phyloP scores from a whole-genome alignment of 2,797 vertebrate species.

The Rhinoraja longicauda region DNA sequence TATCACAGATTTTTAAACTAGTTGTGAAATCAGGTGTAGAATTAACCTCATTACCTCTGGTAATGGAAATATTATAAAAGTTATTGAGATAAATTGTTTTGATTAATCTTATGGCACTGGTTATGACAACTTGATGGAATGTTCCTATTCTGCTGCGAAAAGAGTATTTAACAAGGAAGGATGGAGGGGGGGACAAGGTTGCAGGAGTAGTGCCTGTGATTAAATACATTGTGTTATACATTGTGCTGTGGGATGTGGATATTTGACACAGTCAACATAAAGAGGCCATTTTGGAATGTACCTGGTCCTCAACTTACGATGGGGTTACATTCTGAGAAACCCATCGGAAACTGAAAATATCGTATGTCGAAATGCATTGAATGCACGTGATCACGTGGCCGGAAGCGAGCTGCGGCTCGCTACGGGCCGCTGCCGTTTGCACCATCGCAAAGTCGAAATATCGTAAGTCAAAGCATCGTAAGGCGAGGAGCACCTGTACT shows the following conservation, averaged over 20 bases:
- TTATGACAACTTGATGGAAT: background rate
- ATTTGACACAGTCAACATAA: no score
- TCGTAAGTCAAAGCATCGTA: no score
- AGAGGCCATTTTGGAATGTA: no score
- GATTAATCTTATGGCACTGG: background rate
- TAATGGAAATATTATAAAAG: background rate
- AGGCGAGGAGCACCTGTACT: no score
- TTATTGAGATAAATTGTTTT: background rate
- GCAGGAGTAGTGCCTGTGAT: background rate
- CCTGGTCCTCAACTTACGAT: no score
- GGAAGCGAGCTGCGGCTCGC: no score
- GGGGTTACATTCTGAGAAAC: no score
- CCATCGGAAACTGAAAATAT: no score
- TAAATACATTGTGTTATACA: background rate
- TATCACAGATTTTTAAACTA: background rate
- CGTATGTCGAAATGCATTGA: no score
- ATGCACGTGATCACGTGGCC: no score
- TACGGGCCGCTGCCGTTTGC: no score
- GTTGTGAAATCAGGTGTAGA: background rate
- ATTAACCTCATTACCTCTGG: background rate
- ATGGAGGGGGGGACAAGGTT: background rate
- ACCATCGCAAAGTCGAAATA: no score
- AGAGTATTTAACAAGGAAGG: background rate
- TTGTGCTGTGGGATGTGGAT: background rate
- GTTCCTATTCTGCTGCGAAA: background rate